Base-by-base conservation (phyloP, 2,113 vertebrate genomes). In the Oryzias curvinotus region DNA sequence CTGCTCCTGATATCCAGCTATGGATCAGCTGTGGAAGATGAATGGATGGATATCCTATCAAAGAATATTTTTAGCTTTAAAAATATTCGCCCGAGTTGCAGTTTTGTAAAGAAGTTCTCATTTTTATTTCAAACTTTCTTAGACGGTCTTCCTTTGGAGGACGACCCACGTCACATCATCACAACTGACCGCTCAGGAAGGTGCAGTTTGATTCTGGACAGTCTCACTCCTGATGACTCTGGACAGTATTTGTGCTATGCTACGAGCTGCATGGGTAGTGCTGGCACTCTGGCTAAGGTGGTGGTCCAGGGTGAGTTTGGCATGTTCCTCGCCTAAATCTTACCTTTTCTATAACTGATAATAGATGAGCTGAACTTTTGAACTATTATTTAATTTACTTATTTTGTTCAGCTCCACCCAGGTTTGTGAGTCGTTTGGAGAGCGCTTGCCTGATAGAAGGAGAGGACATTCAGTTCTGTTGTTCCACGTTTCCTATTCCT, bases 221-320 rank as follows among this genome's bases (percentile, higher is more conserved):
- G 92, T 49, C 86, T 98, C 21, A 93, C 90, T 0, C 83, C 90
- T 0, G 61, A 77, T 0, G 94, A 99, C 86, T 94, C 94, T 0
- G 97, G 97, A 46, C 96, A 98, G 86, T 99, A 98, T 71, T 89
- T 94, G 76, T 98, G 97, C 80, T 96, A 95, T 7, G 96, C 96
- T 0, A 76, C 85, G 75, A 99, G 93, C 46, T 88, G 89, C 1
- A 91, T 95, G 18, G 97, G 97, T n/a, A 94, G 84, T 0, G 91
- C 95, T 65, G 95, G 92, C 43, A 94, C 93, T 25, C 76, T 98
- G 64, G 96, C 96, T 43, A 96, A 93, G 73, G 90, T 99, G 49
- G 83, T 93, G 19, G 95, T 99, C 57, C 93, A 95, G 87, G 96
- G 97, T 99, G 80, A 79, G 90, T 76, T 25, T 51, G 12, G 14